Conservation (phyloP, 2,113 vertebrate species). For the Acanthisitta chloris region DNA sequence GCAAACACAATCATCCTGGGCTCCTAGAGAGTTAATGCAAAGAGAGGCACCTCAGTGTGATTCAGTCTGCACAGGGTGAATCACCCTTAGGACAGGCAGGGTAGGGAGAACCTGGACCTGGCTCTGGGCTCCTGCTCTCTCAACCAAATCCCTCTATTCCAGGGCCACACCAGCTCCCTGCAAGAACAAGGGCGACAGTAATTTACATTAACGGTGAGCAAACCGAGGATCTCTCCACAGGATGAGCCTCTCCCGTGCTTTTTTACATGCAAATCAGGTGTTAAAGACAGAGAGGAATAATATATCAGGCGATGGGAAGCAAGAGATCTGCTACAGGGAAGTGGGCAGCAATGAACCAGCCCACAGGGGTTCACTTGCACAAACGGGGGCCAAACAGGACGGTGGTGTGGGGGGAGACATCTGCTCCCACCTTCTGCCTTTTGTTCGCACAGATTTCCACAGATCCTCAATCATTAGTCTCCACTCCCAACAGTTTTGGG, state of each 20-base stretch:
- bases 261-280: neutral
- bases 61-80: fast-evolving
- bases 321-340: neutral
- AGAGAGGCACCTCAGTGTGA: neutral
- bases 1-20: neutral
- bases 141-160: neutral
- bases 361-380: fast-evolving
- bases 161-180: neutral
- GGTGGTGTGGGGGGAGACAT: fast-evolving
- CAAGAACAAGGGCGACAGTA: neutral
- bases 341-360: neutral
- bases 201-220: neutral
- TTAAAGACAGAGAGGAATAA: neutral
- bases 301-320: neutral
- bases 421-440: neutral
- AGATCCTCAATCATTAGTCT: neutral
- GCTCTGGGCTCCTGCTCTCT: neutral
- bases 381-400: neutral
- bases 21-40: neutral
- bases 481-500: neutral
- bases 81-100: neutral
- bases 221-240: neutral
- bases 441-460: neutral
- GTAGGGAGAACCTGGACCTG: neutral
- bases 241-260: neutral